Evolutionary conservation across 2,113 vertebrate genomes (phyloP).

Genomic region (Pygathrix nemaeus): DNA sequence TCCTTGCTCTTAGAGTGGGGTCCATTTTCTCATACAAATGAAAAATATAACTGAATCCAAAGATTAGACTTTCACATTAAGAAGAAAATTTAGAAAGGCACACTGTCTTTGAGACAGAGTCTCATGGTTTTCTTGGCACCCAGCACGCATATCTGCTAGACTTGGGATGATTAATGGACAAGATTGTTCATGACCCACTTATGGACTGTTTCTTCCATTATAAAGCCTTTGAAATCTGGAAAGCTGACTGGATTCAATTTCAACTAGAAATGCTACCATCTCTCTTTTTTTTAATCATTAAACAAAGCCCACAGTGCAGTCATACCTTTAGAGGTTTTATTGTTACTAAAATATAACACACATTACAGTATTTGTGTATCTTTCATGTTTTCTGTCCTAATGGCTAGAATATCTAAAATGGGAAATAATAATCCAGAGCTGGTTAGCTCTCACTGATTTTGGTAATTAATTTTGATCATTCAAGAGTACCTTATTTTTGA

Average conservation of each 20-base stretch:
- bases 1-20: not conserved
- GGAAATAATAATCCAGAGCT: not conserved
- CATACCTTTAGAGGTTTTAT: not conserved
- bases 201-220: not conserved
- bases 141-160: not conserved
- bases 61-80: slow-evolving; percentile 12
- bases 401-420: not conserved
- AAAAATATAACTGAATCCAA: not conserved
- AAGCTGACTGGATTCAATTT: slow-evolving; percentile 22
- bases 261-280: not conserved
- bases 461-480: not conserved
- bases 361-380: not conserved
- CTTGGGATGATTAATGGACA: slow-evolving; percentile 60
- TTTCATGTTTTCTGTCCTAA: not conserved
- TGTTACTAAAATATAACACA: not conserved
- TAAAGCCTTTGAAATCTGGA: slow-evolving; percentile 43
- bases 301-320: not conserved
- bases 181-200: slow-evolving; percentile 59
- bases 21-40: not conserved
- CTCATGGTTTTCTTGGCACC: not conserved
- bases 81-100: slow-evolving; percentile 59
- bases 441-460: not conserved
- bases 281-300: not conserved
- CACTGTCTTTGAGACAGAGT: slow-evolving; percentile 24
- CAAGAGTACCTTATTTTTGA: not conserved